Percentiles rank a stretch among this genome's conserved stretches.
Evolutionary conservation across 2,797 vertebrate genomes (phyloP).

Genomic region (Hylomyscus alleni): DNA sequence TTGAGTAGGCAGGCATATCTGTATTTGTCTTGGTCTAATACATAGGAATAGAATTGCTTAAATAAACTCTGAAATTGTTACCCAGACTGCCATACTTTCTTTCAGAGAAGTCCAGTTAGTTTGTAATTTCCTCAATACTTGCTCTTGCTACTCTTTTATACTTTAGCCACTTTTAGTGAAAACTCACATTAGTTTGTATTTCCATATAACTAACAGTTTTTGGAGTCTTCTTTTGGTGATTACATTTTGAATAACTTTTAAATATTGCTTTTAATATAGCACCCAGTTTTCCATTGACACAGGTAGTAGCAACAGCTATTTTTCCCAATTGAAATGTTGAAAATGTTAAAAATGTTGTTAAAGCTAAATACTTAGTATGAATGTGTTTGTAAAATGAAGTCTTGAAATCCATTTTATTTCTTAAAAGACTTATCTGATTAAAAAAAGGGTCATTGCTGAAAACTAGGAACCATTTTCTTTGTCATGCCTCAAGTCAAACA

Average conservation of each 20-base stretch:
- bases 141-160: background rate
- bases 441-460: constrained; percentile 82
- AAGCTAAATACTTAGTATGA: constrained; percentile 80
- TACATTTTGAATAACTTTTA: constrained; percentile 64
- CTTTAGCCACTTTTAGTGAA: background rate
- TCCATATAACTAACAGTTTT: background rate
- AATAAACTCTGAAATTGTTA: background rate
- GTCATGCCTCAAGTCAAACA: background rate
- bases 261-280: constrained; percentile 87
- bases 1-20: background rate
- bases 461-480: constrained; percentile 78
- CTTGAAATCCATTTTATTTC: constrained; percentile 83
- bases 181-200: constrained; percentile 9
- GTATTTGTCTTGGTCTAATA: constrained; percentile 17
- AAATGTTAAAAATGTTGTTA: constrained; percentile 82
- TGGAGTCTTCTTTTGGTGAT: background rate
- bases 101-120: background rate
- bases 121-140: background rate
- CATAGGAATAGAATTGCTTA: background rate
- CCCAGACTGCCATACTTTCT: background rate
- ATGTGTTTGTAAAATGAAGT: constrained; percentile 80
- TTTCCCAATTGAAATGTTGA: constrained; percentile 84
- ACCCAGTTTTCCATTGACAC: constrained; percentile 89
- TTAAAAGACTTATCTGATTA: constrained; percentile 80
- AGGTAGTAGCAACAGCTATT: constrained; percentile 83